phyloP scores from a whole-genome alignment of 2,888 invertebrate genomes.

The Pseudococcus longispinus region DNA sequence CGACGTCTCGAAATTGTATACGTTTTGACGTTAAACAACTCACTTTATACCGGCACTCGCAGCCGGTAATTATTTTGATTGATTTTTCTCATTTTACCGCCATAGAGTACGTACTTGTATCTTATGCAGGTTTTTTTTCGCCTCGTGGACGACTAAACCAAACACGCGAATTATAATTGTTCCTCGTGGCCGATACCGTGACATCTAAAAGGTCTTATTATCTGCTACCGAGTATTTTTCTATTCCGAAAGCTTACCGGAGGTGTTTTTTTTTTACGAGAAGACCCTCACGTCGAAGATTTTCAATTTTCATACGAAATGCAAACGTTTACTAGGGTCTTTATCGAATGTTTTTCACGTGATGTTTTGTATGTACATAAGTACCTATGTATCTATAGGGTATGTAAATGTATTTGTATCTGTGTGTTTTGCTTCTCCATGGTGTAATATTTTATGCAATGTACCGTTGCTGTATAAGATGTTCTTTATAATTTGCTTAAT shows the following conservation, averaged over 20 bases:
- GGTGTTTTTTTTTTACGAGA: not conserved
- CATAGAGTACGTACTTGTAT: not conserved
- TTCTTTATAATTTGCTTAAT: not conserved
- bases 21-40: conserved; percentile 35
- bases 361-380: not conserved
- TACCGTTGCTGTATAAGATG: not conserved
- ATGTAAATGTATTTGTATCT: not conserved
- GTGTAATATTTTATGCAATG: not conserved
- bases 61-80: conserved; percentile 35
- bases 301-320: not conserved
- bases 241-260: not conserved
- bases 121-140: not conserved
- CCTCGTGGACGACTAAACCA: not conserved
- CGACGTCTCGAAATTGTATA: conserved; percentile 19
- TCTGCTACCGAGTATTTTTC: not conserved
- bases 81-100: conserved; percentile 14
- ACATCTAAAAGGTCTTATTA: not conserved
- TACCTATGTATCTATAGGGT: not conserved
- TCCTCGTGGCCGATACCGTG: not conserved
- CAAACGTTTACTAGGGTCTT: not conserved
- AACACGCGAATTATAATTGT: not conserved
- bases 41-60: not conserved
- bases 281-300: not conserved
- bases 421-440: not conserved
- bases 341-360: not conserved